Base-by-base conservation (phyloP, 2,797 vertebrate genomes). In the Delichon dasypus region DNA sequence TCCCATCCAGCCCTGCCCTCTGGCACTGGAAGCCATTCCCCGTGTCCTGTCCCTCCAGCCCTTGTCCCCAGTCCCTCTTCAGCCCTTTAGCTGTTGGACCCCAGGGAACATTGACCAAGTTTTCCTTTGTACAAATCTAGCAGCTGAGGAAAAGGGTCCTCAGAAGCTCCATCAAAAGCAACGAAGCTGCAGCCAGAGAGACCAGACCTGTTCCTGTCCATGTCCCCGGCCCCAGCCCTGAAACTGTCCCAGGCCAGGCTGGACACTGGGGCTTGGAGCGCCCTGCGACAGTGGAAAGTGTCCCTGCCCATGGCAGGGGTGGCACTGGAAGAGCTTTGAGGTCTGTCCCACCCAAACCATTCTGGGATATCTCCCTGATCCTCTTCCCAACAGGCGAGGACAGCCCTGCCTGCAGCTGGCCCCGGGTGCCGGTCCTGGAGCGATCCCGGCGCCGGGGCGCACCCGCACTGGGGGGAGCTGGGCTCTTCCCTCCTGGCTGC, bases 381-480 rank as follows among this genome's bases (percentile, higher is more conserved):
- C 62, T 34, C 0, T 16, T 73, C 48, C 67, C 5, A 5, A 4
- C 0, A 7, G 13, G 26, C 55, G 30, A 48, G 0, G 3, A 42
- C 47, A 50, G 5, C 17, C 54, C 17, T 5, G 2, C 32, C 23
- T 11, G 66, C 42, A 55, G 18, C 38, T 20, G 70, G 25, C 19
- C 29, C 17, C 2, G 2, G 34, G 11, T 11, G 34, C 36, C 18
- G 26, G 54, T 34, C 64, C 79, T 6, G 42, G 8, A 1, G n/a
- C 2, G 40, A 38, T 29, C 71, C 60, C 5, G 5, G 9, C 62
- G 36, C 22, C 1, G 0, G 27, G 45, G 29, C 0, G 0, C 64
- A 15, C 10, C 7, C 7, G 0, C 55, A 5, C 3, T 0, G 11
- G 3, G 34, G 62, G 71, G 27, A 58, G 53, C 10, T 5, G 23